Base-by-base conservation (phyloP, 2,797 vertebrate genomes). In the Urophycis tenuis region DNA sequence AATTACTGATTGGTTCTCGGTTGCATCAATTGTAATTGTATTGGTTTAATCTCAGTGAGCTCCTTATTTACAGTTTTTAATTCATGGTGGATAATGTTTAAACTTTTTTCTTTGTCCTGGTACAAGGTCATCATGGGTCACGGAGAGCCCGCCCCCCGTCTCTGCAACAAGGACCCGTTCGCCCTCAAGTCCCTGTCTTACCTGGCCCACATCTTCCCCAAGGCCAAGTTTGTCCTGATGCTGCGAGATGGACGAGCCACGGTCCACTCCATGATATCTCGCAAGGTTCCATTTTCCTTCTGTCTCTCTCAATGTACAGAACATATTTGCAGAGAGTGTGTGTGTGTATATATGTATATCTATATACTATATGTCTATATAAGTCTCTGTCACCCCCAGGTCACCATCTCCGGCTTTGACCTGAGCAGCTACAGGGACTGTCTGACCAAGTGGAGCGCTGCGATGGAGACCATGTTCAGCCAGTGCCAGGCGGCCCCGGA, bases 91-190 rank as follows among this genome's bases (percentile, higher is more conserved):
- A n/a, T n/a, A 5, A 8, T 78, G 32, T 77, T 33, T 60, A 19
- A 19, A 67, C 19, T 76, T 81, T 17, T 81, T 22, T 60, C 53
- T 60, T 8, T 60, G 53, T 60, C 22, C 53, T 7, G 15, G 14
- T 60, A 9, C 22, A n/a, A 92, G 91, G 88, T 92, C 77, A 92
- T 92, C 15, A 85, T 92, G 0, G 91, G 91, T 29, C 96, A 98
- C 0, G 96, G 96, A 15, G 96, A 98, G 81, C 96, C 96, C 1
- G 96, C 96, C 0, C 93, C 94, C 0, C 96, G 95, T 41, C 86
- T 98, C 69, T 98, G 96, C 79, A 97, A 98, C 91, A 98, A 98
- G 89, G 96, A 98, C 77, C 96, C 96, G 0, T 98, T 98, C 10
- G 94, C 96, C 74, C 86, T 98, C 53, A 98, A 98, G 90, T 97